Conservation (phyloP, 1,140 invertebrate species). For the Anadara kagoshimensis region DNA sequence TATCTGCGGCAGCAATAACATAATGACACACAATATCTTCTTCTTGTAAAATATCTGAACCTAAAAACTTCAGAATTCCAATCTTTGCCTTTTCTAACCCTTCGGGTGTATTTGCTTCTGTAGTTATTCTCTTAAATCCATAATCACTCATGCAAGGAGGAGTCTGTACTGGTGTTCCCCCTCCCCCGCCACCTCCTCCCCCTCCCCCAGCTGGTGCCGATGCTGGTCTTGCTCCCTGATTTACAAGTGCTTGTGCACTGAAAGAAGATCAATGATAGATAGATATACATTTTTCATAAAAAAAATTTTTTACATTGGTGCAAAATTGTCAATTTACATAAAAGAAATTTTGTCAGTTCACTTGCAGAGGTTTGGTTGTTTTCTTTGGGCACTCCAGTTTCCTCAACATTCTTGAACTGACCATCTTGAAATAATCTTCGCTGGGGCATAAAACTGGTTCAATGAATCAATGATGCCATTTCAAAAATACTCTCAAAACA, state of each 20-base stretch:
- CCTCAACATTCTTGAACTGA: too few relatives aligned
- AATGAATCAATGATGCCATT: too few relatives aligned
- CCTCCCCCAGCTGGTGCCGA: slow-evolving; percentile 60
- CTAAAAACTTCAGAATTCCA: slow-evolving; percentile 88
- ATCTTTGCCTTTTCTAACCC: slow-evolving; percentile 88
- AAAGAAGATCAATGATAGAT: not conserved
- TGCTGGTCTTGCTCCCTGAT: slow-evolving; percentile 30
- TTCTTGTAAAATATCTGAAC: slow-evolving; percentile 84
- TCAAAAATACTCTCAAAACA: too few relatives aligned
- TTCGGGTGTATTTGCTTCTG: slow-evolving; percentile 86
- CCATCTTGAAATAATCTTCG: too few relatives aligned
- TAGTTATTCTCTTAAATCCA: slow-evolving; percentile 86
- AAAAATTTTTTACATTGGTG: too few relatives aligned
- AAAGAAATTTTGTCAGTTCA: too few relatives aligned
- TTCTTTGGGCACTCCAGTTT: too few relatives aligned
- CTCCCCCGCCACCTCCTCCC: slow-evolving; percentile 1
- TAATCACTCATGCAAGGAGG: slow-evolving; percentile 88
- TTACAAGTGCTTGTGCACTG: slow-evolving; percentile 25
- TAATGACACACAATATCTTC: slow-evolving; percentile 85
- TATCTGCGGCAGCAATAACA: slow-evolving; percentile 90
- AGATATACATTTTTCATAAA: not conserved
- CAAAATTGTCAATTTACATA: too few relatives aligned
- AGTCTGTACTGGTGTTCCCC: slow-evolving; percentile 19
- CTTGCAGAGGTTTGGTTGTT: too few relatives aligned
- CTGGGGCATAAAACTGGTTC: too few relatives aligned